Conservation (phyloP, 1,140 invertebrate genomes). For the Tetramorium simillimum region DNA sequence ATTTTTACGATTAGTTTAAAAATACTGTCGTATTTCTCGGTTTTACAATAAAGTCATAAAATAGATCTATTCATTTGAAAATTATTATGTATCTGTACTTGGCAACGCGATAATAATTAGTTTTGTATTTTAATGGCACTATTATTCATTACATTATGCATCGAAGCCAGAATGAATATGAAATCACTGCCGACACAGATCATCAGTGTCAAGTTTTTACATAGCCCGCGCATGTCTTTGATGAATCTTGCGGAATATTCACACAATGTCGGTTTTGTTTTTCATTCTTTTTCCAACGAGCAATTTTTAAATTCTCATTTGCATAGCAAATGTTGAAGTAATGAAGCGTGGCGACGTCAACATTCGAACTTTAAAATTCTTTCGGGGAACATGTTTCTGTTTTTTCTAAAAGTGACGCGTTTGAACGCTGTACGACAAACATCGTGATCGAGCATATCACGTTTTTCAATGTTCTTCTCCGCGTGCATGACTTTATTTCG, state of each 20-base stretch:
- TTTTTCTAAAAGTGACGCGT: constrained; percentile 1
- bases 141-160: background rate
- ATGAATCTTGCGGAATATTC: background rate
- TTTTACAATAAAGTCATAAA: background rate
- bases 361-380: constrained; percentile 20
- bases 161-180: background rate
- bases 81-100: background rate
- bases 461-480: background rate
- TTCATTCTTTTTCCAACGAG: background rate
- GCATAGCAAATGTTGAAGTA: constrained; percentile 12
- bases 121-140: background rate
- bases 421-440: background rate
- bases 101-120: background rate
- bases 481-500: background rate
- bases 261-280: background rate
- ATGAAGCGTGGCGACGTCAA: background rate
- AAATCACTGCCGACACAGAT: background rate
- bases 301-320: constrained; percentile 21
- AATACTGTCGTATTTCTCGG: background rate
- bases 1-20: background rate
- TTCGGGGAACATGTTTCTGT: background rate
- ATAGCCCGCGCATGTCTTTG: background rate
- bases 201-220: background rate
- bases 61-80: background rate
- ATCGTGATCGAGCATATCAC: constrained; percentile 9